These are phyloP conservation scores for Cephalopterus ornatus DNA, from an alignment of 2,113 vertebrate species.

Conservation along the genomic window DNA sequence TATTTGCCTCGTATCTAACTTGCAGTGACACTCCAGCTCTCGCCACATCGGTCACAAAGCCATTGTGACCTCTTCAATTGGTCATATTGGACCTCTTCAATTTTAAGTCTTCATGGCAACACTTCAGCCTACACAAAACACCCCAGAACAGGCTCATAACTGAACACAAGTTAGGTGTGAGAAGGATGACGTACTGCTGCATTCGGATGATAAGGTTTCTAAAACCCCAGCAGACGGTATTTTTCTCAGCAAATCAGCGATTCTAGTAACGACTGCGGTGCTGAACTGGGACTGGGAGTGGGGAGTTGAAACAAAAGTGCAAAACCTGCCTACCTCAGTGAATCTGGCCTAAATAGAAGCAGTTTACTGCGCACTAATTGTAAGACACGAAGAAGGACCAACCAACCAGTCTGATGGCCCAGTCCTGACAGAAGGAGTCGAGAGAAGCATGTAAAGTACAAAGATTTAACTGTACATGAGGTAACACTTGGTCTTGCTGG, in stretches of 20 bases:
- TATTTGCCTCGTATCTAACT: neutral
- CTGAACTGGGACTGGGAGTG: neutral
- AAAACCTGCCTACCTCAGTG: neutral
- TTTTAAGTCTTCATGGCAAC: neutral
- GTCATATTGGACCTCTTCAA: neutral
- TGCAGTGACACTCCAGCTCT: neutral
- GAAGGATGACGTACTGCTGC: neutral
- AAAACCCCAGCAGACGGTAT: neutral
- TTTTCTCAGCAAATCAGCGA: neutral
- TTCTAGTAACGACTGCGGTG: fast-evolving
- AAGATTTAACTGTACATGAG: neutral
- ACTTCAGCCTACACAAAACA: neutral
- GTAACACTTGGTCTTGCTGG: neutral
- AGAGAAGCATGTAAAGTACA: neutral
- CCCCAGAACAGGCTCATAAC: neutral
- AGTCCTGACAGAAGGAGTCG: neutral
- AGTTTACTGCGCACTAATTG: neutral
- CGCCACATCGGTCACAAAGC: fast-evolving
- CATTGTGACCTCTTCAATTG: too few species aligned
- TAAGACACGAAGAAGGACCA: neutral
- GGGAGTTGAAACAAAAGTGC: neutral
- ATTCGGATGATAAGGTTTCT: neutral
- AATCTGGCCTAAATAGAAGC: neutral
- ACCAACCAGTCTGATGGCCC: neutral
- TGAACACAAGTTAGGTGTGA: neutral